phyloP scores from a whole-genome alignment of 2,797 vertebrate genomes.

The Amphiprion clarkii region DNA sequence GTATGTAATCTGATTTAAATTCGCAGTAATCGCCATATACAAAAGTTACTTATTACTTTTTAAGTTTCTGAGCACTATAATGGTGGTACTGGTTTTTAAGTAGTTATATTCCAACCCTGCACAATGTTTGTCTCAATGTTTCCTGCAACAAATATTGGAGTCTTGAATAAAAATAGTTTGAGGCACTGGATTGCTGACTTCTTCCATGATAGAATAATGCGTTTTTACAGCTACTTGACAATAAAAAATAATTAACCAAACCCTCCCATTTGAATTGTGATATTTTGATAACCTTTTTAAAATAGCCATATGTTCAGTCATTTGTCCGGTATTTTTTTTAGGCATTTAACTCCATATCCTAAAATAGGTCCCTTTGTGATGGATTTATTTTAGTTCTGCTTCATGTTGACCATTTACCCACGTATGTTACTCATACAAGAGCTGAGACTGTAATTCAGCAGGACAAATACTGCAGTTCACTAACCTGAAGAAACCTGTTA shows the following conservation, averaged over 20 bases:
- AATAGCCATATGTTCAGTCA: neutral
- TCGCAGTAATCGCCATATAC: neutral
- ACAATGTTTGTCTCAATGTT: conserved; percentile 15
- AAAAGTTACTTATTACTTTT: conserved; percentile 1
- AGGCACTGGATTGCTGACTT: conserved; percentile 20
- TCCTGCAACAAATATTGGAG: conserved; percentile 3
- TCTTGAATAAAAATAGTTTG: conserved; percentile 27
- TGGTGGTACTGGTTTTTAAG: neutral
- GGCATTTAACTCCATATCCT: neutral
- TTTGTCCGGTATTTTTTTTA: neutral
- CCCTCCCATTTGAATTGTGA: neutral
- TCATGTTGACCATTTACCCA: too few relatives aligned
- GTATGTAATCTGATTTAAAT: conserved; percentile 14
- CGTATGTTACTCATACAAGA: neutral
- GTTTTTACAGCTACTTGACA: conserved; percentile 47
- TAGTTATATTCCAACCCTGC: conserved; percentile 2
- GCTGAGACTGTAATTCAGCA: neutral
- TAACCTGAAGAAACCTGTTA: neutral
- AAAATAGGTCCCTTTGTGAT: neutral
- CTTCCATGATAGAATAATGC: conserved; percentile 14
- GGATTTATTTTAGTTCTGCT: neutral
- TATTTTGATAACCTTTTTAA: neutral
- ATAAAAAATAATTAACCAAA: conserved; percentile 46
- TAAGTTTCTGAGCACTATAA: conserved; percentile 1
- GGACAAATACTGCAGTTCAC: neutral